Base-by-base conservation (phyloP, 2,797 vertebrate genomes). In the Anas georgica region DNA sequence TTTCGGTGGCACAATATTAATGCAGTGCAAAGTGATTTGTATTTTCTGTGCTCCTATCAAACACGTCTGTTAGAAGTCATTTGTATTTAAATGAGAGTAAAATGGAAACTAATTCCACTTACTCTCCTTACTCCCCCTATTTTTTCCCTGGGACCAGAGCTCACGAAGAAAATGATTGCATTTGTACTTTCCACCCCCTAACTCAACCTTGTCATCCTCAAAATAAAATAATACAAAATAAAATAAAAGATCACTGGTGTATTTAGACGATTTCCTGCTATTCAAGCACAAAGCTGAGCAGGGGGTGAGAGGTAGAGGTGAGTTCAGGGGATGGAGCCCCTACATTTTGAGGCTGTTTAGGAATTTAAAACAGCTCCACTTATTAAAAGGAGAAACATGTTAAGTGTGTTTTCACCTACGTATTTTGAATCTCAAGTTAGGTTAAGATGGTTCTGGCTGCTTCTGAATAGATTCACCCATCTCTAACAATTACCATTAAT, bases 41-140 rank as follows among this genome's bases (percentile, higher is more conserved):
- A 72, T 86, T 86, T 91, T 52, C 91, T 81, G 74, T 68, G 83
- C 60, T 86, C 59, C 91, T 84, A 88, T 94, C 92, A 86, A 90
- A 92, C 81, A 35, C 0, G 62, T 64, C 91, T 92, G 88, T 94
- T 95, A 77, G 75, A 97, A 97, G 92, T 84, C 75, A 96, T 97
- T 94, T 96, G 88, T 96, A 97, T 97, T 97, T 96, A 97, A 97
- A 97, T 96, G 96, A 97, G 95, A 91, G 75, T 10, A 70, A 93
- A 93, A 95, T 84, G 70, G 73, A 95, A 95, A 92, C 86, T 69
- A 95, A 94, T 88, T 91, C 79, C 33, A 43, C 72, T 92, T 6
- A 8, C 52, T 86, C 90, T 67, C 67, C 81, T 83, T 74, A 8
- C 55, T 87, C 89, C 66, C 23, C 55, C 31, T 22, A 28, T 86